Evolutionary conservation across 2,888 invertebrate species (phyloP).

Genomic region (Netelia fuscicornis): DNA sequence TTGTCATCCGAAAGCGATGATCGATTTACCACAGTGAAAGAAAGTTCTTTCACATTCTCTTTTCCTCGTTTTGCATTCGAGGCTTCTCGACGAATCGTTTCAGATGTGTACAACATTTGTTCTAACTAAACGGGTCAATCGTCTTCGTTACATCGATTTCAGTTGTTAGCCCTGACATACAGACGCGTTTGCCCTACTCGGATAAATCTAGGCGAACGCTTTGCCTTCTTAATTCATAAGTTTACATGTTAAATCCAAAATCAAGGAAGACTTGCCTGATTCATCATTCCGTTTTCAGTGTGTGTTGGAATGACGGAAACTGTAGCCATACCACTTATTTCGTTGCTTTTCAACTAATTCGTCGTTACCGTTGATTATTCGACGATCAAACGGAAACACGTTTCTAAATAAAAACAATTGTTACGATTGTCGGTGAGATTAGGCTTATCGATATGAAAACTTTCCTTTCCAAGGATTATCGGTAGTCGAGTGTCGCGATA

Average conservation of each 20-base stretch:
- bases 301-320: constrained; percentile 68
- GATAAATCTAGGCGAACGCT: constrained; percentile 2
- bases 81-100: background rate
- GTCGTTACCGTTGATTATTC: background rate
- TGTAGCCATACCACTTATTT: constrained; percentile 62
- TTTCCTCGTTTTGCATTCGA: background rate
- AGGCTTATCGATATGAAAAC: constrained; percentile 17
- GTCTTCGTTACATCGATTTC: constrained; percentile 32
- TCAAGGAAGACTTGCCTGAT: constrained; percentile 68
- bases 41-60: constrained; percentile 15
- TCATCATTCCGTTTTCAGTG: constrained; percentile 68
- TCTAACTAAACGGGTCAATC: background rate
- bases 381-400: background rate
- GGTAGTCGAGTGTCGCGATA: background rate
- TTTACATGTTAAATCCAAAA: background rate
- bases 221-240: background rate
- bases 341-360: background rate
- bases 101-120: background rate
- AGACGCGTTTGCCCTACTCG: constrained; percentile 22
- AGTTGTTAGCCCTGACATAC: constrained; percentile 28
- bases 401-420: constrained; percentile 14
- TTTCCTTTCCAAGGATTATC: constrained; percentile 7
- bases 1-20: background rate
- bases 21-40: background rate
- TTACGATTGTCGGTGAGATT: background rate